These are phyloP conservation scores for Periphyllus acericola DNA, from an alignment of 2,888 invertebrate genomes.

Conservation along the genomic window DNA sequence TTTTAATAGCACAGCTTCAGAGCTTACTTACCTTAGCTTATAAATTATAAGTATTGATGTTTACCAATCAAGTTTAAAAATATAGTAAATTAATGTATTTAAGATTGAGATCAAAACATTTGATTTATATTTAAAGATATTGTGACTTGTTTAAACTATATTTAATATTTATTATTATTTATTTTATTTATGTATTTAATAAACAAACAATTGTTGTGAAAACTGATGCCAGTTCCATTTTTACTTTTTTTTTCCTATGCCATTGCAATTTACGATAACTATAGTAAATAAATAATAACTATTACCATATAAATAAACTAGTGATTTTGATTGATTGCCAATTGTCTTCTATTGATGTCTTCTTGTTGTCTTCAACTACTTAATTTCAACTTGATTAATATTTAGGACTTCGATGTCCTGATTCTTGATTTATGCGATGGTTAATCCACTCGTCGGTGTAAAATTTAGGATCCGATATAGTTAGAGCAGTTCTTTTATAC, in stretches of 20 bases:
- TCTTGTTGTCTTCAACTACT: neutral
- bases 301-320: neutral
- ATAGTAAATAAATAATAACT: neutral
- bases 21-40: conserved; percentile 7
- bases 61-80: conserved; percentile 13
- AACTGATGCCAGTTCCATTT: neutral
- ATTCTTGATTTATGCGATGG: conserved; percentile 57
- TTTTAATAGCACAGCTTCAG: neutral
- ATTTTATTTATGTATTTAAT: conserved; percentile 45
- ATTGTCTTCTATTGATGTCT: neutral
- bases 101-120: conserved; percentile 43
- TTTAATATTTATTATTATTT: conserved; percentile 44
- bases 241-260: neutral
- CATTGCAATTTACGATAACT: neutral
- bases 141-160: conserved; percentile 21
- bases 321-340: conserved; percentile 26
- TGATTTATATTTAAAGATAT: conserved; percentile 7
- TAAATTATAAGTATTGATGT: neutral
- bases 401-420: conserved; percentile 35
- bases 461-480: conserved; percentile 88
- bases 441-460: conserved; percentile 77
- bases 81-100: conserved; percentile 34
- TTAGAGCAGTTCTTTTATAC: conserved; percentile 87
- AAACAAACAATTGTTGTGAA: conserved; percentile 36
- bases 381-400: conserved; percentile 4